A percentile compares a stretch with the other conserved stretches of the same genome.
Conservation (phyloP, 2,888 invertebrate genomes). For the Seira ritae region DNA sequence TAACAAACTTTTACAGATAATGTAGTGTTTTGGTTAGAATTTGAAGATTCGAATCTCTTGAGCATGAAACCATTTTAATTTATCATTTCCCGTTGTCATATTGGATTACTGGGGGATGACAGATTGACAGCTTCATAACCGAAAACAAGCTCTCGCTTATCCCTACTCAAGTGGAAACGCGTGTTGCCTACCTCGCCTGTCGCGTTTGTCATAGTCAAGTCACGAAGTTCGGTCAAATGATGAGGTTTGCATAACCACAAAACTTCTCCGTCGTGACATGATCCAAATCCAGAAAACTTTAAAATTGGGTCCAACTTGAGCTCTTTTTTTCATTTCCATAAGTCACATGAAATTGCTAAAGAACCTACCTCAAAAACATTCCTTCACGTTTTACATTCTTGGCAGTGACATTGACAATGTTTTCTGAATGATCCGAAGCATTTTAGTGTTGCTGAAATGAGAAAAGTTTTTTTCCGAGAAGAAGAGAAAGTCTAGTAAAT, state of each 20-base stretch:
- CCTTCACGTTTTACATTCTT: constrained; percentile 37
- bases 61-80: constrained; percentile 28
- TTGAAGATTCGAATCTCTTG: neutral
- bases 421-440: constrained; percentile 29
- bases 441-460: neutral
- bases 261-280: too few relatives aligned
- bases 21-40: neutral
- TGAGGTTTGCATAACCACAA: too few relatives aligned
- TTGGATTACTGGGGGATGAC: constrained; percentile 50
- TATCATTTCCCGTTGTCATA: constrained; percentile 46
- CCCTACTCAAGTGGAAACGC: too few relatives aligned
- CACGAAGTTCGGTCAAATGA: too few relatives aligned
- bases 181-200: too few relatives aligned
- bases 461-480: neutral
- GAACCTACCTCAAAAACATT: too few relatives aligned
- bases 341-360: constrained; percentile 17
- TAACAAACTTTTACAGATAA: too few relatives aligned
- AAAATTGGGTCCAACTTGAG: too few relatives aligned
- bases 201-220: too few relatives aligned
- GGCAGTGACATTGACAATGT: constrained; percentile 54
- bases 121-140: constrained; percentile 48
- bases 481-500: neutral
- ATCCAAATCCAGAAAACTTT: too few relatives aligned
- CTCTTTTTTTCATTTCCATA: too few relatives aligned
- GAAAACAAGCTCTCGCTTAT: neutral